Evolutionary conservation across 2,113 vertebrate genomes (phyloP), one percentile per base, ranked within the genome.

Genomic region (Patagioenas fasciata): DNA sequence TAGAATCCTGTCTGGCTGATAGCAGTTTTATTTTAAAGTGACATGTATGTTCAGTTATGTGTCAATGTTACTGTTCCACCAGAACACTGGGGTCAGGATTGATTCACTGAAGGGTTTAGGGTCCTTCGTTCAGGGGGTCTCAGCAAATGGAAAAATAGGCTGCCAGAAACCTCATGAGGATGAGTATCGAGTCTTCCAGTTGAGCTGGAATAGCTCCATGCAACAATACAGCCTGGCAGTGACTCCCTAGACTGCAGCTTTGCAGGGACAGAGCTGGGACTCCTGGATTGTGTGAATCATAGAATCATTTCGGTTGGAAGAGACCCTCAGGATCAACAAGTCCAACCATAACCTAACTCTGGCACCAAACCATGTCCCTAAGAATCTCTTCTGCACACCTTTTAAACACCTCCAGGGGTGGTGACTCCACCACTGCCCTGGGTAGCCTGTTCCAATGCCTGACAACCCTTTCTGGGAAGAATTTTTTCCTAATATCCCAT

Each of bases 31-130:
- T 34, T 91, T 90, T 54, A 23, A 87, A 74, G 42, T 40, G 24
- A 11, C 12, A 0, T 6, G 1, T 72, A 2, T 8, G 6, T 73
- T 65, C 32, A 72, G 6, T 69, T 57, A 14, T 10, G 3, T 18
- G 18, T 50, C 26, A 54, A 32, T 38, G 21, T 54, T 60, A 40
- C 24, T 62, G 25, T 53, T 89, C 12, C 29, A 65, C n/a, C 18
- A 29, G 60, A 32, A 79, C 25, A 10, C 10, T 38, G 34, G 28
- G 14, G 19, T 51, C 62, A 34, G 40, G 26, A 28, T 51, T 64
- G 31, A n/a, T 56, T 69, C 23, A n/a, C 11, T 34, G 69, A 69
- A 64, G 23, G 15, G 36, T 38, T 93, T 69, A 69, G 61, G 29
- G 32, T 82, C 20, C 31, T 9, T 18, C 31, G 23, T 26, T 73